Evolutionary conservation across 2,797 vertebrate species (phyloP), one percentile per base, ranked within the genome.

Genomic region (Pseudomugil gertrudae): DNA sequence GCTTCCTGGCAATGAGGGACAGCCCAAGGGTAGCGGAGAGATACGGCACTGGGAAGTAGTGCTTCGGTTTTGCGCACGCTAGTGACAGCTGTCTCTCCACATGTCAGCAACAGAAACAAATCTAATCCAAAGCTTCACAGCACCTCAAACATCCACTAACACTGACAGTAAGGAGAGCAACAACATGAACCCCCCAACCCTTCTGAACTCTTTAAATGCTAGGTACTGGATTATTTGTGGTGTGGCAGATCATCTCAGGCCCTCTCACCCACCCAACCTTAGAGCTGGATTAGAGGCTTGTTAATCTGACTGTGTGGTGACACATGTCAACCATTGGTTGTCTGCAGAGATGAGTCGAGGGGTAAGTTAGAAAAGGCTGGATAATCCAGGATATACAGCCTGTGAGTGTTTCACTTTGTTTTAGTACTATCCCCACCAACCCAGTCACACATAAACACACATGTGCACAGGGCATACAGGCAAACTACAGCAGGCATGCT

Each of bases 231-330:
- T 92, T 91, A 89, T 86, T 86, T 61, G 56, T 82, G 76, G 83
- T 87, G 88, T 74, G 79, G 69, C 73, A 76, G 84, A 88, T 92
- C 79, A 89, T 87, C 85, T 80, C 19, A 45, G 56, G 71, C 66
- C 81, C 83, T 83, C 74, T 78, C 81, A 78, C 77, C 83, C 80
- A 81, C 63, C 78, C 51, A 70, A 68, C 78, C 71, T 68, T 52
- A 48, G 76, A 79, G 84, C 77, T 88, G 89, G 92, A 92, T 94
- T 92, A 93, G 66, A 82, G 78, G 63, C 71, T 69, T 57, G 70
- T 57, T 92, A 92, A 93, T 93, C 91, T 90, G 88, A 76, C 81
- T 87, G 81, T 72, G 75, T 65, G 76, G 80, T 88, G 91, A 90
- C 92, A 90, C 87, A 83, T 90, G 86, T 90, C 87, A 88, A 80